phyloP scores from a whole-genome alignment of 2,888 invertebrate species.

The Linyphia triangularis region DNA sequence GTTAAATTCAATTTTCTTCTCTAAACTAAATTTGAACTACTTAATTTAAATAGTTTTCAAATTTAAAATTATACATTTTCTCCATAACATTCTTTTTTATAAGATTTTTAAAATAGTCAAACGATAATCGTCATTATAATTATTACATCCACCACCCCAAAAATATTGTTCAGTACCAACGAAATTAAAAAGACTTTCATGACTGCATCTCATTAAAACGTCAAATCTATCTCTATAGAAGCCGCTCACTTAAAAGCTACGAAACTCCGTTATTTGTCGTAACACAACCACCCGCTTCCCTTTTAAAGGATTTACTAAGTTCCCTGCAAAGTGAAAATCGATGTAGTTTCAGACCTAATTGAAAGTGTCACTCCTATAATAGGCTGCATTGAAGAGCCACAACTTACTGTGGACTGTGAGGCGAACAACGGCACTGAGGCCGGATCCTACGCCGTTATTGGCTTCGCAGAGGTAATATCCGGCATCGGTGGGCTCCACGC shows the following conservation, averaged over 20 bases:
- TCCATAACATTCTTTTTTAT: no score
- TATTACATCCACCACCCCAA: no score
- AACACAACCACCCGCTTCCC: background rate
- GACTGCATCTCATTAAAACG: background rate
- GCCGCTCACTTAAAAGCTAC: background rate
- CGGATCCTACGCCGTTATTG: slow-evolving; percentile 76
- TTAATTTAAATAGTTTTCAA: no score
- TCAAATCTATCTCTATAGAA: background rate
- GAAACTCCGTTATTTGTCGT: background rate
- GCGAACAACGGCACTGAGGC: slow-evolving; percentile 76
- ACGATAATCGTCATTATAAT: no score
- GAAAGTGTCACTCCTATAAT: slow-evolving; percentile 26
- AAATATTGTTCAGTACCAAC: no score
- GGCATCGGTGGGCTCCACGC: slow-evolving; percentile 95
- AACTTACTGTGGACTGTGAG: slow-evolving; percentile 78
- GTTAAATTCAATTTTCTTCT: no score
- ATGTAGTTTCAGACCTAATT: slow-evolving; percentile 50
- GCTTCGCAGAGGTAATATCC: slow-evolving; percentile 86
- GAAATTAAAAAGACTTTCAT: no score
- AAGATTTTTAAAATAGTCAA: no score
- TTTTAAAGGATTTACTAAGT: slow-evolving; percentile 25
- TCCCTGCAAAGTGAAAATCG: slow-evolving; percentile 49
- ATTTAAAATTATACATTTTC: no score
- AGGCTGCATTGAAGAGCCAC: background rate
- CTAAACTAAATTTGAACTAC: no score